Percentiles rank a stretch among this genome's conserved stretches.
These are phyloP conservation scores for Trichonephila inaurata DNA, from an alignment of 1,140 invertebrate genomes.

Conservation along the genomic window DNA sequence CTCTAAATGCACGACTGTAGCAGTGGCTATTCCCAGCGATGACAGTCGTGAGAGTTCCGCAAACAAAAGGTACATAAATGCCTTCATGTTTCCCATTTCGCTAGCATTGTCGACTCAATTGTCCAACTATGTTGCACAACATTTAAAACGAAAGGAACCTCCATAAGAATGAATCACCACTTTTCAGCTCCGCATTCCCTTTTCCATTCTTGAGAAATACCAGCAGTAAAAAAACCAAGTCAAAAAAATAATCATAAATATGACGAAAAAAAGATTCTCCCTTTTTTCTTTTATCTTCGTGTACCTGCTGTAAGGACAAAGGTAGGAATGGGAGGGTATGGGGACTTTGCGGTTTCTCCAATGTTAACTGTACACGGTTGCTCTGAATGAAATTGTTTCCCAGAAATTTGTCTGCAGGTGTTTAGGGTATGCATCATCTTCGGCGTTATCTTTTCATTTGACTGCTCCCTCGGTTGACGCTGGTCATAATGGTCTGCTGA, in stretches of 20 bases:
- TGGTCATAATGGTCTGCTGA: conserved; percentile 33
- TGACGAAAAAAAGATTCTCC: not conserved
- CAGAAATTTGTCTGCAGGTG: conserved; percentile 65
- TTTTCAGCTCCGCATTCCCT: conserved; percentile 55
- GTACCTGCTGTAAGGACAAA: conserved; percentile 8
- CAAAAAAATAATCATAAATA: conserved; percentile 15
- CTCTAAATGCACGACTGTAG: no score
- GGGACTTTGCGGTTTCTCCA: conserved; percentile 47
- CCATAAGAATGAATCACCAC: conserved; percentile 24
- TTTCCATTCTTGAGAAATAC: not conserved
- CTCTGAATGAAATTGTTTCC: conserved; percentile 40
- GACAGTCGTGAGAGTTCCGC: no score
- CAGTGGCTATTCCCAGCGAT: no score
- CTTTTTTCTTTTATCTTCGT: conserved; percentile 31
- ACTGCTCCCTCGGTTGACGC: conserved; percentile 19
- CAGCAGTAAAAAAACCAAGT: conserved; percentile 19
- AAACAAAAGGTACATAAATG: no score
- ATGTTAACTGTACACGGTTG: conserved; percentile 38
- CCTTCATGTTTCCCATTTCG: no score
- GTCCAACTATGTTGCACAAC: no score
- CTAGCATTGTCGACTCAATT: no score
- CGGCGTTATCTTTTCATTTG: not conserved
- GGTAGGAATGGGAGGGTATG: not conserved
- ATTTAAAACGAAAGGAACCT: not conserved
- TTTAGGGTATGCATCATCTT: conserved; percentile 37